Evolutionary conservation across 2,888 invertebrate species (phyloP).

Genomic region (Margaritifera margaritifera): DNA sequence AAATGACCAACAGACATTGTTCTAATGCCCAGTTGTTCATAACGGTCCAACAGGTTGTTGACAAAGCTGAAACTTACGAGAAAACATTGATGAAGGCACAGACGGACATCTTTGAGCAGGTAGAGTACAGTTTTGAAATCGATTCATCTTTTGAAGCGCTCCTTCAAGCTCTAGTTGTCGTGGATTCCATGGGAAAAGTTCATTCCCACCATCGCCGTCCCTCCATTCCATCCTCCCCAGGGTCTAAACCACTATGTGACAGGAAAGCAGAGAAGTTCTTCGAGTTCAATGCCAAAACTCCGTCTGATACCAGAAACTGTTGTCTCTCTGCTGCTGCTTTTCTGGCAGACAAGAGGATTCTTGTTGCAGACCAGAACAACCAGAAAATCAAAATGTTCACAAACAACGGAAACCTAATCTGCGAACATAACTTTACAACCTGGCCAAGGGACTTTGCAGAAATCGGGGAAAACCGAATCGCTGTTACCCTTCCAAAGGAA

Average conservation of each 20-base stretch:
- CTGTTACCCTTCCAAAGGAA: conserved; percentile 38
- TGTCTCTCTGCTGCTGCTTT: conserved; percentile 36
- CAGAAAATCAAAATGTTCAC: conserved; percentile 39
- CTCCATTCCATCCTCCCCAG: conserved; percentile 31
- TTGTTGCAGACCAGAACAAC: conserved; percentile 38
- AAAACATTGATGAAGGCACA: conserved; percentile 34
- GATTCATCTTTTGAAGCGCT: conserved; percentile 36
- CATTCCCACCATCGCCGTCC: conserved; percentile 35
- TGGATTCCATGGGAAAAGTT: conserved; percentile 34
- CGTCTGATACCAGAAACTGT: conserved; percentile 33
- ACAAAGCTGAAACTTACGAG: conserved; percentile 33
- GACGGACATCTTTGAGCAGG: conserved; percentile 25
- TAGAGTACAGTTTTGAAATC: conserved; percentile 42
- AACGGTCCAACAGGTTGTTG: conserved; percentile 37
- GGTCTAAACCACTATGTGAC: conserved; percentile 31
- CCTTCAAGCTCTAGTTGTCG: conserved; percentile 33
- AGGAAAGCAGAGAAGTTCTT: conserved; percentile 32
- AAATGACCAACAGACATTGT: conserved; percentile 37
- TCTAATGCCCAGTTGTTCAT: conserved; percentile 42
- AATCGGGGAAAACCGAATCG: conserved; percentile 33
- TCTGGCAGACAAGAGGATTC: conserved; percentile 29
- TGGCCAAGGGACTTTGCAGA: conserved; percentile 41
- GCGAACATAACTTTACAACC: conserved; percentile 35
- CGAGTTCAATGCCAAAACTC: conserved; percentile 37
- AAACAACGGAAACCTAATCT: conserved; percentile 28